These are phyloP conservation scores for Penaeus vannamei DNA, from an alignment of 1,140 invertebrate species.

Conservation along the genomic window DNA sequence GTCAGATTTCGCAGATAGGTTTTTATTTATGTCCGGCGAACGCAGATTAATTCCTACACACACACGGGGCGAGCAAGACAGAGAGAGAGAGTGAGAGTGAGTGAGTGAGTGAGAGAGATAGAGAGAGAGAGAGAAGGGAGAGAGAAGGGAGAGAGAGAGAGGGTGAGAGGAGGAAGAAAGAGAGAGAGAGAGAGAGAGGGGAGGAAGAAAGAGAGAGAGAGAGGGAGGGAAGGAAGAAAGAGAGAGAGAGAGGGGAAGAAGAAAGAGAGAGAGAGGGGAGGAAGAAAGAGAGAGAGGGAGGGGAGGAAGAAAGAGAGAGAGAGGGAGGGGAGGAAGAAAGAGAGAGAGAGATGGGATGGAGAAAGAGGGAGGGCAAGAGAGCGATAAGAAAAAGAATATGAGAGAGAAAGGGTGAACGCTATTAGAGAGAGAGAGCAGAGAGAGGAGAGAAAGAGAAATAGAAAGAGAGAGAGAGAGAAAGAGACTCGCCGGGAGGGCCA, in stretches of 20 bases:
- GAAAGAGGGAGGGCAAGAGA: not conserved
- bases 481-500: not conserved
- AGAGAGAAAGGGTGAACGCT: not conserved
- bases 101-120: not conserved
- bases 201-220: not conserved
- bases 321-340: no score
- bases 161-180: not conserved
- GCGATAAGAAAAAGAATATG: not conserved
- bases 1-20: slow-evolving; percentile 51
- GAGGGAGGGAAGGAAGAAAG: not conserved
- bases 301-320: not conserved
- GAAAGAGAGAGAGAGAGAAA: not conserved
- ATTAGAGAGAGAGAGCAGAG: not conserved
- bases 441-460: no score
- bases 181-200: slow-evolving; percentile 46
- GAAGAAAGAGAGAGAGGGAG: slow-evolving; percentile 37
- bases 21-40: slow-evolving; percentile 53
- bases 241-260: slow-evolving; percentile 37
- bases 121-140: not conserved
- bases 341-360: not conserved
- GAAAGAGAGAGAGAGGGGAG: slow-evolving; percentile 28
- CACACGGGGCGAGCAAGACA: not conserved
- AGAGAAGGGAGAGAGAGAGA: no score
- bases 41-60: slow-evolving; percentile 55
- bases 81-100: not conserved